phyloP scores from a whole-genome alignment of 2,797 vertebrate genomes.

The Pristis pectinata region DNA sequence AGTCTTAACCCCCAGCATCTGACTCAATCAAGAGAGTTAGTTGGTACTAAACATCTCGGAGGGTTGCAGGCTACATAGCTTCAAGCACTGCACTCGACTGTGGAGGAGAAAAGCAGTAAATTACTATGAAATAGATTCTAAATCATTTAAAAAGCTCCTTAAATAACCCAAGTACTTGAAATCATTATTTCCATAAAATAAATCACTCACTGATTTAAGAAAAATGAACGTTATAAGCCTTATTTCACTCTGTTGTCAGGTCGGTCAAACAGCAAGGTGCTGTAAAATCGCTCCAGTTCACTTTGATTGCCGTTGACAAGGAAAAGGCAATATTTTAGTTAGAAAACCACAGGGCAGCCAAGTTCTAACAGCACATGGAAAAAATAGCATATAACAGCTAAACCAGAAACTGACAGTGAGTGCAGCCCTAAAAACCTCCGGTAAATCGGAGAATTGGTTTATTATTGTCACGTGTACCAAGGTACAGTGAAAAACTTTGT shows the following conservation, averaged over 20 bases:
- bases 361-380: neutral
- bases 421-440: too few relatives aligned
- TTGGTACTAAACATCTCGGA: neutral
- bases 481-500: too few relatives aligned
- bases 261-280: neutral
- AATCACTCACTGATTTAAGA: neutral
- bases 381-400: neutral
- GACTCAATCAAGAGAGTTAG: neutral
- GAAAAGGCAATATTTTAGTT: neutral
- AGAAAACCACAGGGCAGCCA: neutral
- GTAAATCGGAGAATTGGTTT: too few relatives aligned
- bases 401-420: neutral
- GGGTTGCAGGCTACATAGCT: neutral
- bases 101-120: neutral
- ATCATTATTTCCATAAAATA: neutral
- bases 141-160: slow-evolving; percentile 1
- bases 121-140: slow-evolving; percentile 13
- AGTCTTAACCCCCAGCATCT: too few relatives aligned
- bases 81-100: slow-evolving; percentile 10
- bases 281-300: neutral
- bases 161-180: neutral
- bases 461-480: too few relatives aligned
- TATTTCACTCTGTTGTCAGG: neutral
- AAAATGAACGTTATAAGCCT: neutral
- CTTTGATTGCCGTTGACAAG: neutral